phyloP scores from a whole-genome alignment of 2,888 invertebrate species.

The Fragum sueziense region DNA sequence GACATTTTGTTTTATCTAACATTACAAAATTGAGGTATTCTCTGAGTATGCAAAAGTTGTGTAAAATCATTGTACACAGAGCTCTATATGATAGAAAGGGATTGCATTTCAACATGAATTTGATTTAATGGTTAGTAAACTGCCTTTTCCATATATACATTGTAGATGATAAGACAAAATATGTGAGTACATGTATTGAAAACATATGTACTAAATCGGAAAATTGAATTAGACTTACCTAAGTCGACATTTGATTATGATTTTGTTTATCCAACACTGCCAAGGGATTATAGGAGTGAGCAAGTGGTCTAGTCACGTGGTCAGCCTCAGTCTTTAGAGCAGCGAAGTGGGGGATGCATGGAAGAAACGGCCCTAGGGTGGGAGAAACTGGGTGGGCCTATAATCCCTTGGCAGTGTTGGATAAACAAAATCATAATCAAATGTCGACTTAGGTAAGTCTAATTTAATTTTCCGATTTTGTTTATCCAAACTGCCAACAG shows the following conservation, averaged over 20 bases:
- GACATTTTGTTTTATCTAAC: too few relatives aligned
- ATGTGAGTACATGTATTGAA: too few relatives aligned
- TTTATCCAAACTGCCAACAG: slow-evolving; percentile 15
- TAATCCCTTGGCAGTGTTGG: slow-evolving; percentile 23
- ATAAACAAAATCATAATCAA: slow-evolving; percentile 32
- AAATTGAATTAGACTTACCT: slow-evolving; percentile 38
- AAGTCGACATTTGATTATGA: slow-evolving; percentile 36
- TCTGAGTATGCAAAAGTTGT: too few relatives aligned
- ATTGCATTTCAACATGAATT: too few relatives aligned
- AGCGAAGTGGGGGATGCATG: background rate
- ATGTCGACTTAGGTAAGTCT: slow-evolving; percentile 37
- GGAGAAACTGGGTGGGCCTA: slow-evolving; percentile 24
- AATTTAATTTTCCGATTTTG: slow-evolving; percentile 28
- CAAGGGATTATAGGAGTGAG: slow-evolving; percentile 19
- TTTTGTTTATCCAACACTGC: slow-evolving; percentile 26
- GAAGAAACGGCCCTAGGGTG: background rate
- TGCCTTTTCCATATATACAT: too few relatives aligned
- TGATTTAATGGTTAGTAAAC: too few relatives aligned
- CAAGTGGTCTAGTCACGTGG: background rate
- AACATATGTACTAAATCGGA: too few relatives aligned
- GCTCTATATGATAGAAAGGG: too few relatives aligned
- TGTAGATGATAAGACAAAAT: too few relatives aligned
- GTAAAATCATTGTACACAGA: too few relatives aligned
- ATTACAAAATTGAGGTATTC: too few relatives aligned
- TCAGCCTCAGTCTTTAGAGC: background rate